Conservation (phyloP, 2,113 vertebrate genomes). For the Climacteris rufus region DNA sequence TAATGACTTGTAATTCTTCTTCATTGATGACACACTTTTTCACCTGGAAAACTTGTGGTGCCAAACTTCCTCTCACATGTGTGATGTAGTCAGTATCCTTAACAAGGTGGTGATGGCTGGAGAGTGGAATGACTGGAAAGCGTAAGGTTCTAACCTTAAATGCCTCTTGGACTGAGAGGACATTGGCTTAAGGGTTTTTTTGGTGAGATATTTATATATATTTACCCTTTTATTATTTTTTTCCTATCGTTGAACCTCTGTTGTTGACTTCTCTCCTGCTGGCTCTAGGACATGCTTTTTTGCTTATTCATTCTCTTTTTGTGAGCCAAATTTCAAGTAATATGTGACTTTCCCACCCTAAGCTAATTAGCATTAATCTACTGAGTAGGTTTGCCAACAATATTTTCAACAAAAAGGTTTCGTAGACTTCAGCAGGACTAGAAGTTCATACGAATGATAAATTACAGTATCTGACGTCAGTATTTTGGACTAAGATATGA, state of each 20-base stretch:
- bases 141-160: conserved; percentile 24
- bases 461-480: neutral
- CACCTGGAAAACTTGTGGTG: conserved; percentile 32
- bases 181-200: neutral
- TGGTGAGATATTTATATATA: neutral
- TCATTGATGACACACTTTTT: conserved; percentile 27
- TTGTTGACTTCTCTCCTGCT: neutral
- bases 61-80: neutral
- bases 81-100: neutral
- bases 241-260: neutral
- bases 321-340: neutral
- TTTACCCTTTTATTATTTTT: neutral
- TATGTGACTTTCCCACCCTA: neutral
- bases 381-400: neutral
- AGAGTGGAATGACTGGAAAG: neutral
- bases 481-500: neutral
- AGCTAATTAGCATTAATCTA: neutral
- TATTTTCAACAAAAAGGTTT: neutral
- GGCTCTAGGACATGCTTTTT: neutral
- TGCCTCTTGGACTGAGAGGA: neutral
- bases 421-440: neutral
- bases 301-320: neutral
- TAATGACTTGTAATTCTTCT: conserved; percentile 49
- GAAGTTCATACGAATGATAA: neutral
- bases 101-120: neutral